A percentile compares a stretch with the other conserved stretches of the same genome.
phyloP scores from a whole-genome alignment of 1,140 invertebrate species.

The Episyrphus balteatus region DNA sequence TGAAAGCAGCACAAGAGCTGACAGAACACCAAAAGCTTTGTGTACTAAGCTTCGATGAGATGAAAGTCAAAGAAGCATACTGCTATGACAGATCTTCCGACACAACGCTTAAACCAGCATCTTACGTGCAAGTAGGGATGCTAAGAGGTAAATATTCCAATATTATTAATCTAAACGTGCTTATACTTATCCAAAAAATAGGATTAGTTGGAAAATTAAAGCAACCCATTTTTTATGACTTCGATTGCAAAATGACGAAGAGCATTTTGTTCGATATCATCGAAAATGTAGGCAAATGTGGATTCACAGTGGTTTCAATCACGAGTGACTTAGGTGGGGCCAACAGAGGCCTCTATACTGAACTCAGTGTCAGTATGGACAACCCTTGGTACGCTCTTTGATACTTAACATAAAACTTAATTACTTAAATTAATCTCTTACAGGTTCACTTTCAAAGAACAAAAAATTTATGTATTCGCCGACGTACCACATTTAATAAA shows the following conservation, averaged over 20 bases:
- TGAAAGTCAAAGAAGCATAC: slow-evolving; percentile 7
- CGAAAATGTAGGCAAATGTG: too few species aligned
- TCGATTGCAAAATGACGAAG: not conserved
- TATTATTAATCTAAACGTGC: not conserved
- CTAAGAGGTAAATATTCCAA: not conserved
- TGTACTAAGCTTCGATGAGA: slow-evolving; percentile 5
- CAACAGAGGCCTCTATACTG: not conserved
- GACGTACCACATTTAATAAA: slow-evolving; percentile 9
- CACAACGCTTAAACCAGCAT: too few species aligned
- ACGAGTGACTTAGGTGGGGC: not conserved
- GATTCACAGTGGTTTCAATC: too few species aligned
- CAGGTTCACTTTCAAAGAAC: not conserved
- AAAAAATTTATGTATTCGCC: slow-evolving; percentile 7
- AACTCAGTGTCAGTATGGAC: not conserved
- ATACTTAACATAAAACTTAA: not conserved
- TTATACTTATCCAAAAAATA: not conserved
- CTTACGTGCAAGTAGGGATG: too few species aligned
- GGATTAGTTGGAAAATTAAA: not conserved
- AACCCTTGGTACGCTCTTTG: not conserved
- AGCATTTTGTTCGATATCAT: not conserved
- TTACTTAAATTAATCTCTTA: not conserved
- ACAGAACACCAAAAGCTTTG: slow-evolving; percentile 2
- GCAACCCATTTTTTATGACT: not conserved
- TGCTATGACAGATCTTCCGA: slow-evolving; percentile 4
- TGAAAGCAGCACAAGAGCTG: not conserved